Evolutionary conservation across 2,113 vertebrate species (phyloP).

Genomic region (Chaetodon auriga): DNA sequence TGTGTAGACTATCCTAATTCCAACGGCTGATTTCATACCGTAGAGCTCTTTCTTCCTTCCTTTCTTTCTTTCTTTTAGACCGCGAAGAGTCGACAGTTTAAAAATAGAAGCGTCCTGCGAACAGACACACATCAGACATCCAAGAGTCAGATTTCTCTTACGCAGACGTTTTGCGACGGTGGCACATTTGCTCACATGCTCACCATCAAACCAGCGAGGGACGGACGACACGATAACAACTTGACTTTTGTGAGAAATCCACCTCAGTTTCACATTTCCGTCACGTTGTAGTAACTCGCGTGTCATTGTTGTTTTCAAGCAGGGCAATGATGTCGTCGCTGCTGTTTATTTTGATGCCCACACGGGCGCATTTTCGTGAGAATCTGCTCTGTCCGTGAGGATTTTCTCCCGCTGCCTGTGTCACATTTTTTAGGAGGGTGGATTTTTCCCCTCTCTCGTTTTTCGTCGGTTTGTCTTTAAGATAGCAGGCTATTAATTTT

Average conservation of each 20-base stretch:
- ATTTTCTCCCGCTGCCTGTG: conserved; percentile 42
- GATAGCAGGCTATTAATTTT: conserved; percentile 80
- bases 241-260: conserved; percentile 29
- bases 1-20: conserved; percentile 33
- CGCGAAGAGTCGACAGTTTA: conserved; percentile 29
- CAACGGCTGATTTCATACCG: conserved; percentile 33
- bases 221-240: conserved; percentile 55
- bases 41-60: conserved; percentile 16
- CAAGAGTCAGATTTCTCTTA: conserved; percentile 47
- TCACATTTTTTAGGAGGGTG: conserved; percentile 47
- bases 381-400: conserved; percentile 70
- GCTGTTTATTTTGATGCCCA: conserved; percentile 75
- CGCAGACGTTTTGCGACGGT: conserved; percentile 66
- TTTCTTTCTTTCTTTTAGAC: neutral
- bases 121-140: conserved; percentile 47
- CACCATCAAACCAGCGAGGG: conserved; percentile 50
- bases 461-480: conserved; percentile 67
- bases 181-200: conserved; percentile 63
- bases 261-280: conserved; percentile 18
- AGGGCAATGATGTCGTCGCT: conserved; percentile 64
- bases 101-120: conserved; percentile 30
- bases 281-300: conserved; percentile 1
- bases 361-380: conserved; percentile 67
- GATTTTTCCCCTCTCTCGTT: conserved; percentile 37
- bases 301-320: conserved; percentile 13